phyloP scores from a whole-genome alignment of 2,113 vertebrate species.

The Bombycilla garrulus region DNA sequence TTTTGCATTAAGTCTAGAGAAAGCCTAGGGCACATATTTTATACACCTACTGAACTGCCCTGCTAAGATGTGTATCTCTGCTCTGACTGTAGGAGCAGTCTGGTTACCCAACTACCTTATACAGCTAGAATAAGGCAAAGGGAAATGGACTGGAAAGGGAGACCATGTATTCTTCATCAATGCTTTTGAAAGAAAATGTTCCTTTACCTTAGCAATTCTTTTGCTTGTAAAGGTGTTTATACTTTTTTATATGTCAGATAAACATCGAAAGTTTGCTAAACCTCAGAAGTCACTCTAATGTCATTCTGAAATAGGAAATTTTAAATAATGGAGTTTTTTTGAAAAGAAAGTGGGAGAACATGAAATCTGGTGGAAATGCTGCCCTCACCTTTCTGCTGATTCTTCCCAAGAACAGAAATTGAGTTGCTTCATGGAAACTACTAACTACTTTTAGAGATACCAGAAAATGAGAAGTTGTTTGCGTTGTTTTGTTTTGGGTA shows the following conservation, averaged over 20 bases:
- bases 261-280: neutral
- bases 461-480: neutral
- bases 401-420: neutral
- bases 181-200: neutral
- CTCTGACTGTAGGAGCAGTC: neutral
- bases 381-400: neutral
- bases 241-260: neutral
- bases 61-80: conserved; percentile 19
- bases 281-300: neutral
- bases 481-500: neutral
- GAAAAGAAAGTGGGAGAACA: neutral
- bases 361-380: neutral
- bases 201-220: neutral
- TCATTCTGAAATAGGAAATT: neutral
- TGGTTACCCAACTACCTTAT: neutral
- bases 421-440: neutral
- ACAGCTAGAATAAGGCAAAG: neutral
- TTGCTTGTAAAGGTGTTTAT: neutral
- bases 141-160: neutral
- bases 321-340: neutral
- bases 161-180: neutral
- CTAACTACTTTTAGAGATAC: neutral
- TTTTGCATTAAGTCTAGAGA: conserved; percentile 4
- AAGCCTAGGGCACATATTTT: conserved; percentile 50
- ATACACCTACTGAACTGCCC: conserved; percentile 18